Evolutionary conservation across 2,797 vertebrate species (phyloP), one percentile per base, ranked within the genome.

Genomic region (Leucoraja ocellata): DNA sequence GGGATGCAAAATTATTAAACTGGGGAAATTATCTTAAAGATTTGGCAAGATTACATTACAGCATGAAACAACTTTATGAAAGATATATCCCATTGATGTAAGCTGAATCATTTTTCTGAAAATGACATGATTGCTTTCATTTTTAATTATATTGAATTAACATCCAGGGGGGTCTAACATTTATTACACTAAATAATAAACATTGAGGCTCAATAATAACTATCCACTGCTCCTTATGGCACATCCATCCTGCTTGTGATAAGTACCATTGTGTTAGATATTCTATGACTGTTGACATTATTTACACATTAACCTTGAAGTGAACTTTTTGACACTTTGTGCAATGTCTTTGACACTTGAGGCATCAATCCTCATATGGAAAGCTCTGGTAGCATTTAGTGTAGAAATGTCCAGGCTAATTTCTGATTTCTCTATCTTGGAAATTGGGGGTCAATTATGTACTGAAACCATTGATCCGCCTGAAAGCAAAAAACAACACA

Each of bases 101-200:
- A 10, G 36, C 18, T 74, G 88, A 91, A 74, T 74, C 39, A 91
- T 10, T 73, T 73, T 23, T 73, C 46, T 39, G 14, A 32, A 90
- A n/a, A n/a, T n/a, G 21, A 83, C 39, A 7, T 63, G 25, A 86
- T 86, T 63, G 14, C 25, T 39, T 91, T 91, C 18, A 73, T 21
- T 71, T 71, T 39, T 71, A 91, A 91, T 18, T 68, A 71, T 91
- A 71, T 91, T 14, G 39, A 91, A 73, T 71, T 91, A 46, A 71
- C n/a, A 73, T 68, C 46, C 21, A 58, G 39, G 9, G 54, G 79
- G 58, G 32, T 4, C 25, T n/a, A 28, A 84, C 25, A 61, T 73
- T 21, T 74, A 39, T 14, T 91, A 18, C 88, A 73, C 54, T 73
- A 74, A 39, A 23, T 91, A 21, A 91, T 46, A 74, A 74, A 74